Evolutionary conservation across 2,888 invertebrate genomes (phyloP), one percentile per base, ranked within the genome.

Genomic region (Drosophila niveifrons): DNA sequence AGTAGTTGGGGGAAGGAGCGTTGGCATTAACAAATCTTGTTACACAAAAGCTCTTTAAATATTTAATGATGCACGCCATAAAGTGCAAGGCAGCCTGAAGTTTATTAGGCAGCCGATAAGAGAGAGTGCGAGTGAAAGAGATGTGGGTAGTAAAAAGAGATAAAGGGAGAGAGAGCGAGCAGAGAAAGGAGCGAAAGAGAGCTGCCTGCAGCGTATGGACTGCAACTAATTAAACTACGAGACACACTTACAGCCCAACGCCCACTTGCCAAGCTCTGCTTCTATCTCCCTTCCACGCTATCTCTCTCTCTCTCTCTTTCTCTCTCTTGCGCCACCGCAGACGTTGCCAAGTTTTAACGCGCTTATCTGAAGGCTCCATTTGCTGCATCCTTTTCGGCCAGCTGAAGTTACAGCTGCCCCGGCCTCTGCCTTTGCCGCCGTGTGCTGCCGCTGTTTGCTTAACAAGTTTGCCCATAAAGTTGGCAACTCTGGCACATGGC

Each of bases 11-110:
- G 3, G 23, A 7, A n/a, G 46, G 43, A 15, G 29, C 3, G 18
- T 1, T 3, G 36, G 71, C 71, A 80, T 80, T 80, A 82, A 80
- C 84, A 83, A 86, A 84, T 86, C 82, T 72, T 80, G 86, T 81
- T 74, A 76, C 73, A 82, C 80, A 84, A 84, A 57, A 83, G 75
- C 82, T 78, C 72, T 83, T 86, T 86, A 86, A 84, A 86, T 84
- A 84, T 86, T 84, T 86, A 81, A 84, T 85, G 82, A 78, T 75
- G 82, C 68, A 62, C 51, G 64, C 69, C 78, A 78, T 81, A 81
- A 81, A 83, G 70, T 80, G 84, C 69, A 75, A 72, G 72, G 48
- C 67, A 51, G 76, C 46, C 55, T 64, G 67, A 72, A 82, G 80
- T 82, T 84, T 85, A 85, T 84, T 82, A 77, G 82, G 66, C 57